Conservation (phyloP, 2,113 vertebrate genomes). For the Dryoscopus gambensis region DNA sequence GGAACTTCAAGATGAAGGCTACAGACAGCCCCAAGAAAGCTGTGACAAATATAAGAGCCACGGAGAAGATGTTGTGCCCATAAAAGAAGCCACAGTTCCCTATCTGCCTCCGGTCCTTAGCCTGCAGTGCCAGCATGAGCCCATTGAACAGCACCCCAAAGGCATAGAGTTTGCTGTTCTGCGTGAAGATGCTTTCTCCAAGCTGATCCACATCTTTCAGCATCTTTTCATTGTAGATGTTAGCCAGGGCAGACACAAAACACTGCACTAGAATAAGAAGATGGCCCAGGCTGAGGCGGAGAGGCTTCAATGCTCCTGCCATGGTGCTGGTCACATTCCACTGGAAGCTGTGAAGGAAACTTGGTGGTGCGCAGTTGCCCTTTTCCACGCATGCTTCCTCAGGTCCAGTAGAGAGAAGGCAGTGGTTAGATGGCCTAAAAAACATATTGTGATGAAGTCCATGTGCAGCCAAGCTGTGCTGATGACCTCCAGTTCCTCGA, state of each 20-base stretch:
- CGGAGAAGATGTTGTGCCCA: constrained; percentile 90
- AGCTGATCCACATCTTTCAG: constrained; percentile 89
- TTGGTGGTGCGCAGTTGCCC: constrained; percentile 32
- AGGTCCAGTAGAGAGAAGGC: constrained; percentile 73
- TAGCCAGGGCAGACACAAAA: constrained; percentile 92
- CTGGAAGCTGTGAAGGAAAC: constrained; percentile 68
- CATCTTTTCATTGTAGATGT: constrained; percentile 99
- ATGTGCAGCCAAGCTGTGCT: constrained; percentile 72
- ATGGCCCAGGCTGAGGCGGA: constrained; percentile 86
- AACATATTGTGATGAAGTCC: constrained; percentile 78
- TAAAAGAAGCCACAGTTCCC: constrained; percentile 88
- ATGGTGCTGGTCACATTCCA: constrained; percentile 77
- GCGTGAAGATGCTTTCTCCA: constrained; percentile 90
- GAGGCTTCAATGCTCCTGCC: constrained; percentile 67
- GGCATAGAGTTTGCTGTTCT: constrained; percentile 92
- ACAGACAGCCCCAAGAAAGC: constrained; percentile 91
- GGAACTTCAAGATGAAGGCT: constrained; percentile 96
- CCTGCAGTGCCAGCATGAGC: constrained; percentile 79
- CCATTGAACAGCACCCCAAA: constrained; percentile 91
- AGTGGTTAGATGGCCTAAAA: constrained; percentile 85
- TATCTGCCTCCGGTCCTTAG: constrained; percentile 78
- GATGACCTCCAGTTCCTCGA: constrained; percentile 74
- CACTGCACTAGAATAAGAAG: constrained; percentile 90
- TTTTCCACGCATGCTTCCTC: constrained; percentile 67
- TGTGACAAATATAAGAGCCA: constrained; percentile 88